Base-by-base conservation (phyloP, 2,797 vertebrate species). In the Betta splendens region DNA sequence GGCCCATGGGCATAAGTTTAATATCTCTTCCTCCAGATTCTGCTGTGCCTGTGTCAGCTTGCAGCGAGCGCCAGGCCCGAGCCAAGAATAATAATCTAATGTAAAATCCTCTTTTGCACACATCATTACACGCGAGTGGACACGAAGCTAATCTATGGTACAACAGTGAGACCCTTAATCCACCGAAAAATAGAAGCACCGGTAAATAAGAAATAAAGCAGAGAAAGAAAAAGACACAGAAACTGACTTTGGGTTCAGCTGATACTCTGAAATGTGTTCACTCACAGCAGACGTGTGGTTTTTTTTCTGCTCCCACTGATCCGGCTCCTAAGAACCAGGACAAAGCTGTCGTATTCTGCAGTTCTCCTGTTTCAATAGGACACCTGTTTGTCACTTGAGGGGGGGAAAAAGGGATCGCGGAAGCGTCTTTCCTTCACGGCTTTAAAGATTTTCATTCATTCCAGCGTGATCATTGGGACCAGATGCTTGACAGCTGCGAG, bases 401-500 rank as follows among this genome's bases (percentile, higher is more conserved):
- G n/a, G n/a, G n/a, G 69, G 64, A 13, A 52, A 42, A 66, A 39
- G 31, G 37, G 44, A 52, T 66, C 47, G 61, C 51, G 65, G 82
- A 87, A 79, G 79, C 83, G 72, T 76, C 81, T 83, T 79, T 79
- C 58, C 68, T 76, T 80, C 69, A 75, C 35, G 66, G 65, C 70
- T 80, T 85, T 87, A 67, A 57, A 76, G 69, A 69, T 83, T 80
- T 88, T 79, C 62, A 80, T 83, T 81, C 78, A 83, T 77, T 84
- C 76, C 72, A 56, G 60, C 57, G 35, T 47, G 73, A 59, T 81
- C 80, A 86, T 67, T 77, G 66, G 77, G 77, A 71, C 83, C 88
- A 90, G 87, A 90, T 89, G 88, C 57, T 43, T 23, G 80, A 81
- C 89, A 91, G 86, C 89, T 90, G 89, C 75, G 33, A 62, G 58